Evolutionary conservation across 2,797 vertebrate species (phyloP).

Genomic region (Liparis tanakae): DNA sequence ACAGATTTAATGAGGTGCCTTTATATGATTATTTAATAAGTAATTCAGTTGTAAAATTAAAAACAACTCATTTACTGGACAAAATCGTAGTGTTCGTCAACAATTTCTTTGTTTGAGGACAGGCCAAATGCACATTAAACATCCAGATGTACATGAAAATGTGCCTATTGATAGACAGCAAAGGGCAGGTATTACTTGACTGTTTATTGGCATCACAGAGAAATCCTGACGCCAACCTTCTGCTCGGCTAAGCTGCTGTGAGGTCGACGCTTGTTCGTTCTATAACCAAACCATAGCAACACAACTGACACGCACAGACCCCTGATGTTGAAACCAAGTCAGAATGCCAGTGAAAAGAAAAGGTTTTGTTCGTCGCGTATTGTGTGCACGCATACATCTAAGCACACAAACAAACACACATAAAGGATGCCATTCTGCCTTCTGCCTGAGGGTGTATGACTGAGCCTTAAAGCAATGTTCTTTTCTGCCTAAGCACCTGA

Average conservation of each 20-base stretch:
- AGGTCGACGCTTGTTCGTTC: slow-evolving; percentile 52
- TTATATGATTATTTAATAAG: not conserved
- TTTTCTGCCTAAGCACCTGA: slow-evolving; percentile 62
- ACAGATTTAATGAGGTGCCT: not conserved
- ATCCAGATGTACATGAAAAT: slow-evolving; percentile 7
- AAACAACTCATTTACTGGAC: not conserved
- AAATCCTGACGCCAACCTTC: slow-evolving; percentile 22
- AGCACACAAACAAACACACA: not conserved
- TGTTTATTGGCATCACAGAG: not conserved
- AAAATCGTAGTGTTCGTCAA: not conserved
- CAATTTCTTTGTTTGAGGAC: not conserved
- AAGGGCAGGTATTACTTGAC: not conserved
- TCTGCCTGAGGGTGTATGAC: slow-evolving; percentile 47
- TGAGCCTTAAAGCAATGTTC: slow-evolving; percentile 69
- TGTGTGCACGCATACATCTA: not conserved
- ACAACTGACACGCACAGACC: slow-evolving; percentile 21
- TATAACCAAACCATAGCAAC: slow-evolving; percentile 41
- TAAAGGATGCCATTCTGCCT: slow-evolving; percentile 37
- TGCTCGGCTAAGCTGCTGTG: slow-evolving; percentile 41
- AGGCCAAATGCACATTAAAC: not conserved
- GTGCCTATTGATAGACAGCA: not conserved
- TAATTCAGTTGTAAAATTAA: not conserved
- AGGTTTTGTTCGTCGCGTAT: slow-evolving; percentile 32
- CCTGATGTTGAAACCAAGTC: slow-evolving; percentile 30
- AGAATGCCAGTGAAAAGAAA: slow-evolving; percentile 31